These are phyloP conservation scores for Drosophila nasuta DNA, from an alignment of 1,140 invertebrate genomes.

Conservation along the genomic window DNA sequence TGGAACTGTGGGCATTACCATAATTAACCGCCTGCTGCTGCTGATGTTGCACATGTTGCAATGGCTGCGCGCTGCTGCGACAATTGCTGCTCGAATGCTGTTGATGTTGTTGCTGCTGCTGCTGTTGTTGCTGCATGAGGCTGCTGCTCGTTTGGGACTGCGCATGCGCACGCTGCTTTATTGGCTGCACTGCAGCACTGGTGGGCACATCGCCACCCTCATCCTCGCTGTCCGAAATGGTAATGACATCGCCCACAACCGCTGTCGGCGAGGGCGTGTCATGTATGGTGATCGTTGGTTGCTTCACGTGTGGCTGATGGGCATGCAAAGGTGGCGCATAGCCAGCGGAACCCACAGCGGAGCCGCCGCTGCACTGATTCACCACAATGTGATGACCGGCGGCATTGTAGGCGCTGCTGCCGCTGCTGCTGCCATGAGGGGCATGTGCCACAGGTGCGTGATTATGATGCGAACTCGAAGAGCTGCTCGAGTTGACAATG, in stretches of 20 bases:
- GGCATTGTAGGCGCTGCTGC: constrained; percentile 55
- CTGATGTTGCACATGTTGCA: constrained; percentile 51
- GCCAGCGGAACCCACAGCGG: constrained; percentile 29
- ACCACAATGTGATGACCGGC: constrained; percentile 71
- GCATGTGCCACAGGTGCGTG: constrained; percentile 64
- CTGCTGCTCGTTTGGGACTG: constrained; percentile 85
- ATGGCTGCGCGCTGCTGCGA: constrained; percentile 56
- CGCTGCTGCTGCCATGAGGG: constrained; percentile 46
- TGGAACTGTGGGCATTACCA: constrained; percentile 71
- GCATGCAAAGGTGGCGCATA: constrained; percentile 72
- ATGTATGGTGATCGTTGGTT: constrained; percentile 92
- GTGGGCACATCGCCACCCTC: constrained; percentile 87
- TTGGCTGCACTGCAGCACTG: constrained; percentile 60
- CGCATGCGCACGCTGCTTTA: constrained; percentile 83
- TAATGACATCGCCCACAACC: constrained; percentile 89
- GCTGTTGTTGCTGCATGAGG: constrained; percentile 54
- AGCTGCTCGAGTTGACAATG: constrained; percentile 70
- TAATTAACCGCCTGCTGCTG: constrained; percentile 70
- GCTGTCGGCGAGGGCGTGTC: constrained; percentile 97
- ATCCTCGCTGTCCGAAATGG: constrained; percentile 98
- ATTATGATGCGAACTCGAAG: constrained; percentile 71
- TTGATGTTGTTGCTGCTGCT: constrained; percentile 45
- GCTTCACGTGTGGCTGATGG: constrained; percentile 74
- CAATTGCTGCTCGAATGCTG: constrained; percentile 65
- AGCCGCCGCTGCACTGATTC: constrained; percentile 68